Base-by-base conservation (phyloP, 2,888 invertebrate species). In the Anthoptus insignis region DNA sequence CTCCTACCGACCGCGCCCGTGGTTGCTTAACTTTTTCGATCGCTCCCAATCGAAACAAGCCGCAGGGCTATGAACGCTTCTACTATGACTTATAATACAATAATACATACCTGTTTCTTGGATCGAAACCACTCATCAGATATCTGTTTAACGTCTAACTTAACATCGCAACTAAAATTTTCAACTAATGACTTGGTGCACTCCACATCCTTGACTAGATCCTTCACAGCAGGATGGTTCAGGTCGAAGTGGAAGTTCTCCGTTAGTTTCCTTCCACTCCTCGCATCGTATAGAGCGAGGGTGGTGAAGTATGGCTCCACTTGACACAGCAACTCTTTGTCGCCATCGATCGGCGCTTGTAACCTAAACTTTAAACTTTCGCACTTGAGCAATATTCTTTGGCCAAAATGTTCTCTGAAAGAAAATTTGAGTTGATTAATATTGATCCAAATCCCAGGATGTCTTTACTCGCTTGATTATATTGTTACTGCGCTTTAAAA, bases 281-380 rank as follows among this genome's bases (percentile, higher is more conserved):
- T 96, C 6, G 97, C 97, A 93, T 99, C 99, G 87, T 97, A 99
- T 45, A 99, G 89, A 64, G 98, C 97, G 73, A 99, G 88, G 53
- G 97, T 96, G 19, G 99, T 97, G 81, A 97, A 97, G 89, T 99
- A 99, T 0, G 99, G 99, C 84, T 99, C 99, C 59, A 99, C 97
- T 94, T 97, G 97, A 79, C 96, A 96, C 63, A 97, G 81, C 59
- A 96, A 93, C 73, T 97, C 97, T 70, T 95, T 96, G 59, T 97
- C 97, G 64, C 95, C 95, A 59, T 96, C 96, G 72, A 97, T 94
- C 3, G 96, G 96, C 65, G 97, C 96, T 93, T 98, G 98, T 72
- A 98, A 93, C 71, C 97, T 95, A 88, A 98, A 97, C 82, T 95
- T 96, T 73, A 98, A 94, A 78, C 96, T 96, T 80, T 98, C 97